Evolutionary conservation across 2,888 invertebrate genomes (phyloP).

Genomic region (Ophonus ardosiacus): DNA sequence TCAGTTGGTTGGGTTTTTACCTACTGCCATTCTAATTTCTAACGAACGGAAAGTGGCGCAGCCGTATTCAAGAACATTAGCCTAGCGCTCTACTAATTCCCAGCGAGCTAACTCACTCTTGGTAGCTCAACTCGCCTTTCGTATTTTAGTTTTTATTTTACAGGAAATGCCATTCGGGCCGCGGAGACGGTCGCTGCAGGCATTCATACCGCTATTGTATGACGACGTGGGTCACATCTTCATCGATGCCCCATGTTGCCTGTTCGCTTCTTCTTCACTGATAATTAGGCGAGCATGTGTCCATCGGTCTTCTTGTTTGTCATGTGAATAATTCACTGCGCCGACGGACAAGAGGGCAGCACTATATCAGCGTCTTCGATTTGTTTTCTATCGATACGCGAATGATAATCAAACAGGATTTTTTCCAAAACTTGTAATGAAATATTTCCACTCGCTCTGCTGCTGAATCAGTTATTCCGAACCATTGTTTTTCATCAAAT

Average conservation of each 20-base stretch:
- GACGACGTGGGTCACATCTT: constrained; percentile 37
- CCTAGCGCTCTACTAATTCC: constrained; percentile 54
- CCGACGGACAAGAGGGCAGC: constrained; percentile 34
- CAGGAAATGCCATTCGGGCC: constrained; percentile 50
- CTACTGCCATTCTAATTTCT: constrained; percentile 43
- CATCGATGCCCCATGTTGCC: constrained; percentile 1
- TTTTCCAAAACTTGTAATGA: constrained; percentile 21
- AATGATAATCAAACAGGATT: constrained; percentile 24
- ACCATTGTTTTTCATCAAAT: constrained; percentile 7
- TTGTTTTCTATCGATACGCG: constrained; percentile 37
- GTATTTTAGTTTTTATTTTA: constrained; percentile 49
- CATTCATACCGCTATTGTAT: background rate
- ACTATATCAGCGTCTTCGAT: constrained; percentile 37
- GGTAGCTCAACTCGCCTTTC: constrained; percentile 10
- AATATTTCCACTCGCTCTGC: constrained; percentile 13
- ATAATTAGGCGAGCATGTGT: constrained; percentile 62
- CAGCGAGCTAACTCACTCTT: constrained; percentile 31
- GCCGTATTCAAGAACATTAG: constrained; percentile 48
- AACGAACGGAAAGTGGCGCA: constrained; percentile 33
- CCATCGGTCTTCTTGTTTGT: constrained; percentile 49
- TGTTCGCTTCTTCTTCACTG: background rate
- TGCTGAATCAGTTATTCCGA: constrained; percentile 18
- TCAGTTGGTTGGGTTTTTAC: constrained; percentile 36
- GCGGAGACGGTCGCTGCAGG: background rate
- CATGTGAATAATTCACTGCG: constrained; percentile 59